Conservation (phyloP, 2,888 invertebrate genomes). For the Luffia ferchaultella region DNA sequence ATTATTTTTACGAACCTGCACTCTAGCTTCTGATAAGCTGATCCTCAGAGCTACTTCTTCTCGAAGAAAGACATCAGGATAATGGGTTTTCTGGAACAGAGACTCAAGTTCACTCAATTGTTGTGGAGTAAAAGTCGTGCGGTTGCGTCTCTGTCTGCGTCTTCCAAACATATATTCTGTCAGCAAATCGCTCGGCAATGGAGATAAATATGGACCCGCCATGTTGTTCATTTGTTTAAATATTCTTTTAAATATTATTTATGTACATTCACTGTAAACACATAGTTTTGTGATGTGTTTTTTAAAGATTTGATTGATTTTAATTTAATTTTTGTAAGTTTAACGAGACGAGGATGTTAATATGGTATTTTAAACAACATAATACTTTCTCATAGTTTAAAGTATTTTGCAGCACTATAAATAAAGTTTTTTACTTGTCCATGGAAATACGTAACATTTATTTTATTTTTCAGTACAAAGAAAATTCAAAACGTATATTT, state of each 20-base stretch:
- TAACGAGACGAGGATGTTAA: too few relatives aligned
- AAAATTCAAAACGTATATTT: too few relatives aligned
- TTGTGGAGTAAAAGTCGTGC: slow-evolving; percentile 94
- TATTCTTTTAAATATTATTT: not conserved
- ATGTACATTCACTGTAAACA: too few relatives aligned
- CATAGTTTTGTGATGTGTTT: too few relatives aligned
- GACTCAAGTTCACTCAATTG: slow-evolving; percentile 92
- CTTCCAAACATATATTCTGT: slow-evolving; percentile 94
- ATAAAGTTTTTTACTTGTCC: too few relatives aligned
- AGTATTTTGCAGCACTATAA: too few relatives aligned
- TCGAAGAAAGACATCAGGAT: slow-evolving; percentile 88
- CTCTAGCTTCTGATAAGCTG: slow-evolving; percentile 90
- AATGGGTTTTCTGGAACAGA: slow-evolving; percentile 93
- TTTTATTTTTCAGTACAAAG: too few relatives aligned
- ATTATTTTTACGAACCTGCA: slow-evolving; percentile 72
- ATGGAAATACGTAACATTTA: too few relatives aligned
- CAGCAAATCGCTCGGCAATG: slow-evolving; percentile 85
- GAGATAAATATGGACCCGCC: slow-evolving; percentile 89
- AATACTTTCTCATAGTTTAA: too few relatives aligned
- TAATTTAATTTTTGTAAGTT: too few relatives aligned
- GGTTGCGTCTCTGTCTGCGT: slow-evolving; percentile 85
- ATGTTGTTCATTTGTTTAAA: slow-evolving; percentile 49
- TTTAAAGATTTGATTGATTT: too few relatives aligned
- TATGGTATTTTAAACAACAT: too few relatives aligned
- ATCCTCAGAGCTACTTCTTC: slow-evolving; percentile 93